These are phyloP conservation scores for Galeopterus variegatus DNA, from an alignment of 2,113 vertebrate species.

Conservation along the genomic window DNA sequence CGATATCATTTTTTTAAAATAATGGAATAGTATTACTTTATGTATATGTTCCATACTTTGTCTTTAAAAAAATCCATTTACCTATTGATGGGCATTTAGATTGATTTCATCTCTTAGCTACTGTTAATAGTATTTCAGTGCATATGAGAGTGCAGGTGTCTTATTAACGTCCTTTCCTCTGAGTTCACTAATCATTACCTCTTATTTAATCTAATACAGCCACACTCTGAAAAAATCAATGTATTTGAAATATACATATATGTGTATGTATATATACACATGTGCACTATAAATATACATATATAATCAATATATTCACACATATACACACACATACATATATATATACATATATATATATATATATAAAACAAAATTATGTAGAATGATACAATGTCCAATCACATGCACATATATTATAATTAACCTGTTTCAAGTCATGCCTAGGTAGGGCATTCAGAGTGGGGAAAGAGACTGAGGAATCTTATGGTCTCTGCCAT, in stretches of 20 bases:
- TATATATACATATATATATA: too few species aligned
- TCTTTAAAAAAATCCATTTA: too few species aligned
- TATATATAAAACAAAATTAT: too few species aligned
- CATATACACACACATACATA: not conserved
- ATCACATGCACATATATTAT: accelerated
- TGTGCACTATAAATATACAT: not conserved
- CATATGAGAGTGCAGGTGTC: too few species aligned
- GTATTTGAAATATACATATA: not conserved
- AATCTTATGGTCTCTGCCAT: not conserved
- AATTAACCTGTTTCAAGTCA: not conserved
- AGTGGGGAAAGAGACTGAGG: accelerated
- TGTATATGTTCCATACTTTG: too few species aligned
- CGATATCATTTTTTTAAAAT: too few species aligned
- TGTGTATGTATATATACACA: not conserved
- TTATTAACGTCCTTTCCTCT: too few species aligned
- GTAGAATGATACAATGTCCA: not conserved
- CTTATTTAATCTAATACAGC: not conserved
- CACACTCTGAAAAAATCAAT: not conserved
- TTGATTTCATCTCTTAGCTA: too few species aligned
- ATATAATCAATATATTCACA: not conserved
- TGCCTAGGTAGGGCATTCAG: not conserved
- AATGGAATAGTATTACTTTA: too few species aligned
- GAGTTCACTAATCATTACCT: not conserved
- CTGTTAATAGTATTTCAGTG: too few species aligned
- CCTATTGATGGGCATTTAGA: too few species aligned